Evolutionary conservation across 2,888 invertebrate species (phyloP), one percentile per base, ranked within the genome.

Genomic region (Bombylius major): DNA sequence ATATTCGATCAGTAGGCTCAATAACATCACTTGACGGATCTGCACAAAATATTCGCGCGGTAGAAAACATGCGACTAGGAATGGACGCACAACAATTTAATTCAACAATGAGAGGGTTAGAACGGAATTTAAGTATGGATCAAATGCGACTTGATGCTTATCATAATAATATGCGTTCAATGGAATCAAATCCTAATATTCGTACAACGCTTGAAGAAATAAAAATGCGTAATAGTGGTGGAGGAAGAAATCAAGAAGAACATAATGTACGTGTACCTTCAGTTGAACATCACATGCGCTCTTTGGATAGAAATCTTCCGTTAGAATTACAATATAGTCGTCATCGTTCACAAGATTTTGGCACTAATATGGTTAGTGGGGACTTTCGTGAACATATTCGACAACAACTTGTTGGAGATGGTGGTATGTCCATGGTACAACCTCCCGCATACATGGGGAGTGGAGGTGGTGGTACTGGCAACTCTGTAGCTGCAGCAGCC

Each of bases 231-330:
- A 55, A 56, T 56, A 4, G 42, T 45, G 39, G 48, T 14, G 54
- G 53, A 1, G 63, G 61, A 50, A 65, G 63, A 56, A 64, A 66
- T 0, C 51, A 55, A 34, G 31, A 6, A 14, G 47, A 47, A n/a
- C 55, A 55, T 33, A 47, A 11, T 5, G 44, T 51, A 31, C 45
- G 45, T 45, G 39, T 42, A 23, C 42, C 47, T 11, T 31, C 32
- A 6, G 69, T 73, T 9, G 73, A 74, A 59, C 73, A 75, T 60
- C 75, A 75, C 53, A 75, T 74, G 74, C 69, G 73, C 51, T 75
- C 75, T 8, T 58, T 75, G 44, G 75, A 75, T 61, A 72, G 75
- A 5, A 74, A 72, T 63, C 59, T 75, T 13, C 75, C 75, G 0
- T 58, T 75, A 4, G 75, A 75, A 56, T 53, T 75, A 55, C 75